Evolutionary conservation across 2,888 invertebrate species (phyloP), one percentile per base, ranked within the genome.

Genomic region (Erebia epiphron): DNA sequence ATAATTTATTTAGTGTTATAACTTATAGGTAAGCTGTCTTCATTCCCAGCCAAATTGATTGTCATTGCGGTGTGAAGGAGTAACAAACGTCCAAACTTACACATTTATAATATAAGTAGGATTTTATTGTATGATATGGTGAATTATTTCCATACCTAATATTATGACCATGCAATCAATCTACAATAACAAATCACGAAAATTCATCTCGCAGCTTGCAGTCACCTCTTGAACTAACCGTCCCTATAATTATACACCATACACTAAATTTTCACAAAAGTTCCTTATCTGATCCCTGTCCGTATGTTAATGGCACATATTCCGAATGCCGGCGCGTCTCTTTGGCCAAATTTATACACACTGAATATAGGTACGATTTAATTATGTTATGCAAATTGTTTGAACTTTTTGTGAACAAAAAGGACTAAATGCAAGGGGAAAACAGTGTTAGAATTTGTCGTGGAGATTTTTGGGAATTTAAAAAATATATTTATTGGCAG

Each of bases 191-290:
- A 46, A n/a, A 14, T 50, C 1, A n/a, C n/a, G 7, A 52, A 52
- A 35, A 21, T 49, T 13, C 7, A 62, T 21, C 10, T 67, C 46
- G 41, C 58, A n/a, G 41, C 9, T 66, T 21, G 41, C 58, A n/a
- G 41, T 8, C 52, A 52, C 41, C 67, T 67, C 61, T 18, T 13
- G 41, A 13, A 61, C 67, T 67, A 67, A 35, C 7, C 52, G n/a
- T 41, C 60, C 77, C 83, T 79, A 87, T 90, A 90, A 90, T 90
- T 90, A 89, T 85, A 86, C 79, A 82, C 86, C 85, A 84, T 88
- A 84, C 86, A 89, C 88, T 86, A 90, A 90, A 89, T 91, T 90
- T 90, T 86, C 89, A 87, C 90, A 89, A 89, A 88, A 86, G 76
- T 79, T 79, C 76, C 78, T 85, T 90, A 91, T 91, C 90, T 78